Conservation (phyloP, 1,140 invertebrate species). For the Lepidotrigona ventralis region DNA sequence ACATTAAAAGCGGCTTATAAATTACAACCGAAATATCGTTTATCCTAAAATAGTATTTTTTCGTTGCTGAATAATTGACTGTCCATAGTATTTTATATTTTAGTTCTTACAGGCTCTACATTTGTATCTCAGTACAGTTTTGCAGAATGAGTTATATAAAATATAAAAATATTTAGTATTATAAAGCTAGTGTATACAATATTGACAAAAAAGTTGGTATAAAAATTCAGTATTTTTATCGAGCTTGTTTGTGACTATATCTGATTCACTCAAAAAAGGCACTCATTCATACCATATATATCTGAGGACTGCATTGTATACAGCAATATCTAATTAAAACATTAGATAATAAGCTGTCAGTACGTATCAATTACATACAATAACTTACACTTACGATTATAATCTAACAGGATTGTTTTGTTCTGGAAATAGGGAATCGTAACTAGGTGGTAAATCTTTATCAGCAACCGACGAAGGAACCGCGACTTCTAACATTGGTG, state of each 20-base stretch:
- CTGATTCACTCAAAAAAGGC: conserved; percentile 21
- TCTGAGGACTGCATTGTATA: conserved; percentile 40
- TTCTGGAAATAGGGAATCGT: conserved; percentile 77
- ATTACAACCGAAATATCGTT: background rate
- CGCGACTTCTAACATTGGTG: conserved; percentile 74
- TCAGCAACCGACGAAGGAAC: conserved; percentile 68
- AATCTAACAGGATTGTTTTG: conserved; percentile 63
- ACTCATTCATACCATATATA: conserved; percentile 45
- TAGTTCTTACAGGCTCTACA: background rate
- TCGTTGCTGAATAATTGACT: background rate
- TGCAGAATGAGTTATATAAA: conserved; percentile 8
- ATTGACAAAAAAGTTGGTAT: conserved; percentile 13
- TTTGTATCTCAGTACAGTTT: conserved; percentile 10
- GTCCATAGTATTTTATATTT: background rate
- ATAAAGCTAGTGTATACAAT: conserved; percentile 3
- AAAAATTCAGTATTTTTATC: background rate
- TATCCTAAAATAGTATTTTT: background rate
- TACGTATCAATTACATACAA: conserved; percentile 24
- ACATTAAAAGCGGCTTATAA: conserved; percentile 17
- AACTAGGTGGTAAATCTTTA: conserved; percentile 78
- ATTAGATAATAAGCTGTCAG: conserved; percentile 65
- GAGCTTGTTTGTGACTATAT: background rate
- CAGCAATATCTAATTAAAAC: conserved; percentile 72
- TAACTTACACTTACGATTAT: conserved; percentile 47
- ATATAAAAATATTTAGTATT: conserved; percentile 35